Evolutionary conservation across 2,888 invertebrate species (phyloP).

Genomic region (Zootermopsis nevadensis): DNA sequence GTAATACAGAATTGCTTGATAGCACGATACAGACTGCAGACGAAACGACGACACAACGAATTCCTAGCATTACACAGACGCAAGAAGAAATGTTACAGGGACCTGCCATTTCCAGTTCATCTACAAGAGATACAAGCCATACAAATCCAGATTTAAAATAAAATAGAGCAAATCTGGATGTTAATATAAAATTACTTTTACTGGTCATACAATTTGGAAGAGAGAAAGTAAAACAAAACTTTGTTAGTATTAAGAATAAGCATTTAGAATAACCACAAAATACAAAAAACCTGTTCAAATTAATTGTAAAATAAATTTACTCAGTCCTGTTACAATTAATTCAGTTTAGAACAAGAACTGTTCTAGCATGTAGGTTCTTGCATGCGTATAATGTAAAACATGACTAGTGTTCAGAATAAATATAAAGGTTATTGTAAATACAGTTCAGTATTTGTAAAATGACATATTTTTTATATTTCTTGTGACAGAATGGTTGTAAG

Average conservation of each 20-base stretch:
- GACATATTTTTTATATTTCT: not conserved
- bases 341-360: too few species aligned
- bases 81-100: not conserved
- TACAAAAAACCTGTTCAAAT: not conserved
- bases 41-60: conserved; percentile 36
- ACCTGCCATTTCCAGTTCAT: not conserved
- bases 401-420: not conserved
- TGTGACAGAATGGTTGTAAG: not conserved
- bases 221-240: not conserved
- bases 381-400: not conserved
- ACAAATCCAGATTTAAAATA: not conserved
- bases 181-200: not conserved
- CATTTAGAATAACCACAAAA: not conserved
- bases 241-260: not conserved
- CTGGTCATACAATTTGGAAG: not conserved
- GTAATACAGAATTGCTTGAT: not conserved
- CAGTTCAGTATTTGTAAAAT: conserved; percentile 22
- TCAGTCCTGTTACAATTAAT: not conserved
- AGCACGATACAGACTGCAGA: not conserved
- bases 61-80: not conserved
- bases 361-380: too few species aligned
- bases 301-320: not conserved
- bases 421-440: not conserved
- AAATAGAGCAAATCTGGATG: not conserved
- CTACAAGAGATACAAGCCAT: not conserved